These are phyloP conservation scores for Labeo rohita DNA, from an alignment of 2,113 vertebrate genomes.

Conservation along the genomic window DNA sequence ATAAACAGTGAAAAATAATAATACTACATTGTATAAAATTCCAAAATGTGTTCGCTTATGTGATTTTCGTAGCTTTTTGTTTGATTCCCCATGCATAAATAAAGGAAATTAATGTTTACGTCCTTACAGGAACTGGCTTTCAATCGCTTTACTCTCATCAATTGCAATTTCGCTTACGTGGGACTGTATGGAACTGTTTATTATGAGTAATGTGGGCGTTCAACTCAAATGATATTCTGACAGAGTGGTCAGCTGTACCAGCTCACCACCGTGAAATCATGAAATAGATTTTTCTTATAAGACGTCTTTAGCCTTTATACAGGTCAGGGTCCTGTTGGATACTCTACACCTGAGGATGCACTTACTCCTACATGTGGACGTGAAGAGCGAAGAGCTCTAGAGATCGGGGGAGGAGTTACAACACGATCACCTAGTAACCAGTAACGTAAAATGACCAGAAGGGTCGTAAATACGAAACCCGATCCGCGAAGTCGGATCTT, in stretches of 20 bases:
- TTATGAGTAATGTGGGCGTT: neutral
- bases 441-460: slow-evolving; percentile 55
- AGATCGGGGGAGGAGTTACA: slow-evolving; percentile 41
- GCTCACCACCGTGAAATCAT: neutral
- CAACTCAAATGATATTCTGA: neutral
- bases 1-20: neutral
- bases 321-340: neutral
- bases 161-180: neutral
- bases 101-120: neutral
- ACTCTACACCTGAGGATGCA: neutral
- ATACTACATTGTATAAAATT: neutral
- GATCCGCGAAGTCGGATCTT: slow-evolving; percentile 43
- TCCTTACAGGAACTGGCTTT: neutral
- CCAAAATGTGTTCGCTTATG: neutral
- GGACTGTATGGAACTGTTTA: neutral
- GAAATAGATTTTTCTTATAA: neutral
- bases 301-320: neutral
- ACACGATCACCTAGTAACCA: slow-evolving; percentile 54
- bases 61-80: neutral
- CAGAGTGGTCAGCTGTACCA: neutral
- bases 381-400: neutral
- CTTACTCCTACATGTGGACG: neutral
- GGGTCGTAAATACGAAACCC: slow-evolving; percentile 54
- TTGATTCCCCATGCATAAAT: neutral
- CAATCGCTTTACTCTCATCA: neutral